These are phyloP conservation scores for Oreotrochilus melanogaster DNA, from an alignment of 2,113 vertebrate genomes.

Conservation along the genomic window DNA sequence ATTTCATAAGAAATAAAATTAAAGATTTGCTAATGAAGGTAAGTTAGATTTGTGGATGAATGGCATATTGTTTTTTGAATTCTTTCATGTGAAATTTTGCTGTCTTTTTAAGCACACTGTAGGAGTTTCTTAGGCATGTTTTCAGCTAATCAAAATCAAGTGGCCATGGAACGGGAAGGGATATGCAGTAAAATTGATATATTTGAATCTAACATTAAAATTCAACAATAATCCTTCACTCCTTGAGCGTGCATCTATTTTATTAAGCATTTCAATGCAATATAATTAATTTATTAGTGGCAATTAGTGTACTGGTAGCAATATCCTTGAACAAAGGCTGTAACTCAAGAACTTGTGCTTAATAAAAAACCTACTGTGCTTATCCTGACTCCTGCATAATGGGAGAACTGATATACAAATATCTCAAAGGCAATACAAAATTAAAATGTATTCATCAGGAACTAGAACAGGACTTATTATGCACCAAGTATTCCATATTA, in stretches of 20 bases:
- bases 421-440: neutral
- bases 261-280: constrained; percentile 53
- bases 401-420: neutral
- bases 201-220: constrained; percentile 66
- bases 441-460: neutral
- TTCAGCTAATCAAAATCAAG: constrained; percentile 73
- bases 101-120: constrained; percentile 55
- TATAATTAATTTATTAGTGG: constrained; percentile 68
- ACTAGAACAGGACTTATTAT: neutral
- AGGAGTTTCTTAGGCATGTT: constrained; percentile 33
- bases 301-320: constrained; percentile 20
- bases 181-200: constrained; percentile 49
- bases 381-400: neutral
- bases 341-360: constrained; percentile 7
- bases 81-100: constrained; percentile 35
- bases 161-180: constrained; percentile 40
- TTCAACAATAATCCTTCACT: constrained; percentile 59
- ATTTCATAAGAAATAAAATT: constrained; percentile 58
- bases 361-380: neutral
- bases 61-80: constrained; percentile 49
- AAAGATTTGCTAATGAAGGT: constrained; percentile 42
- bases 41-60: constrained; percentile 64
- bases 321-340: constrained; percentile 40
- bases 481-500: neutral
- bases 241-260: constrained; percentile 32